Percentiles rank a stretch among this genome's conserved stretches.
These are phyloP conservation scores for Greenwoodochromis staneri DNA, from an alignment of 2,113 vertebrate species.

Conservation along the genomic window DNA sequence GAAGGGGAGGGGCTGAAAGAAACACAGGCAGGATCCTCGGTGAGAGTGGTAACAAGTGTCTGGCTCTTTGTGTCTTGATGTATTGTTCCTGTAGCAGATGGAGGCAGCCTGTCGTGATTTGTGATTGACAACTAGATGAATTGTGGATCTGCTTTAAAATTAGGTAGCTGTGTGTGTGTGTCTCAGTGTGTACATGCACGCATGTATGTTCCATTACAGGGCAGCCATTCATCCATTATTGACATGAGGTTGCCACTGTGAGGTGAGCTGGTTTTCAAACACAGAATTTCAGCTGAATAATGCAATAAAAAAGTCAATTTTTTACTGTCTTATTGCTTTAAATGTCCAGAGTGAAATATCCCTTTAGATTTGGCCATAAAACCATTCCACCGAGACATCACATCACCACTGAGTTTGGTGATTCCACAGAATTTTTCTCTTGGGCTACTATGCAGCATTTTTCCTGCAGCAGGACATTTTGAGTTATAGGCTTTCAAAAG, in stretches of 20 bases:
- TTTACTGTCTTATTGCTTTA: not conserved
- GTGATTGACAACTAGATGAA: slow-evolving; percentile 52
- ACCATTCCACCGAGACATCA: too few relatives aligned
- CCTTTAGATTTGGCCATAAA: not conserved
- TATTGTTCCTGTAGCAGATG: slow-evolving; percentile 40
- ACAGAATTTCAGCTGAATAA: not conserved
- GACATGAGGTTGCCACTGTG: not conserved
- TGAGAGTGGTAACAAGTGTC: slow-evolving; percentile 43
- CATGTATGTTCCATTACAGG: slow-evolving; percentile 15
- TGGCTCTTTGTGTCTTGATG: slow-evolving; percentile 48
- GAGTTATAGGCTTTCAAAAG: not conserved
- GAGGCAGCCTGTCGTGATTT: slow-evolving; percentile 18
- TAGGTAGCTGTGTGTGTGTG: not conserved
- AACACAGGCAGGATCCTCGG: not conserved
- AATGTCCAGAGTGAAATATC: not conserved
- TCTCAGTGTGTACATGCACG: not conserved
- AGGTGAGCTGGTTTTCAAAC: not conserved
- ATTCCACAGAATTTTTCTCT: not conserved
- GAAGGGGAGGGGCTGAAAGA: not conserved
- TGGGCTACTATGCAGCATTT: not conserved
- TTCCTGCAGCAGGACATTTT: not conserved
- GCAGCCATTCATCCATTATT: slow-evolving; percentile 30
- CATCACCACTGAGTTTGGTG: not conserved
- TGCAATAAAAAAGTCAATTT: not conserved
- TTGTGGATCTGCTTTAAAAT: slow-evolving; percentile 15